Percentiles rank a stretch among this genome's conserved stretches.
Evolutionary conservation across 2,888 invertebrate genomes (phyloP).

Genomic region (Lydus trimaculatus): DNA sequence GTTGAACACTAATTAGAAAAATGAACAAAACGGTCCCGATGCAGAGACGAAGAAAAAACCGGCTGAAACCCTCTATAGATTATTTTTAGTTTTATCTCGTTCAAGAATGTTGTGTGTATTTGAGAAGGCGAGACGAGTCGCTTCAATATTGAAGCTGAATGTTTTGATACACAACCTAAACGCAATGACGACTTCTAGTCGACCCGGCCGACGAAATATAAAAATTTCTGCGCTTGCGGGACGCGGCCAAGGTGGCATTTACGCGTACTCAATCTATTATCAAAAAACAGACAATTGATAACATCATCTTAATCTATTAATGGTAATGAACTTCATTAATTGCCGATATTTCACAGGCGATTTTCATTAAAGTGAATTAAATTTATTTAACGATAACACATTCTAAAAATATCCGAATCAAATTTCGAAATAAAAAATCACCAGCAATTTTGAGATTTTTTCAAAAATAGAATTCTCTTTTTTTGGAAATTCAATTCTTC

Average conservation of each 20-base stretch:
- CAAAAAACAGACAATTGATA: background rate
- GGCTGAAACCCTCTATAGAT: background rate
- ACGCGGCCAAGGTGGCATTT: constrained; percentile 1
- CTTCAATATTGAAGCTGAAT: background rate
- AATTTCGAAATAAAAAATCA: background rate
- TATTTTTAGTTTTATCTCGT: background rate
- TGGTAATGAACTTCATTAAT: background rate
- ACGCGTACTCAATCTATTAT: background rate
- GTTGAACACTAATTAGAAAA: background rate
- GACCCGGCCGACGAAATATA: constrained; percentile 5
- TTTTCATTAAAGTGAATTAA: background rate
- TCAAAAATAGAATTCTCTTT: too few relatives aligned
- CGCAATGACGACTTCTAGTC: constrained; percentile 8
- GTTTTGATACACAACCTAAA: background rate
- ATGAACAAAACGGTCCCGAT: background rate
- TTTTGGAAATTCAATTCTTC: background rate
- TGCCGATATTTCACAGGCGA: background rate
- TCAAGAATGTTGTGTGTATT: background rate
- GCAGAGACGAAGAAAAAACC: background rate
- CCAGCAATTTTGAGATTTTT: too few relatives aligned
- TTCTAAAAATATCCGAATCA: too few relatives aligned
- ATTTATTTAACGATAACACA: too few relatives aligned
- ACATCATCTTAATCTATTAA: background rate
- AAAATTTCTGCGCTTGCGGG: constrained; percentile 10
- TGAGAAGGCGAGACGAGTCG: background rate